Evolutionary conservation across 2,797 vertebrate genomes (phyloP), one percentile per base, ranked within the genome.

Genomic region (Galago senegalensis): DNA sequence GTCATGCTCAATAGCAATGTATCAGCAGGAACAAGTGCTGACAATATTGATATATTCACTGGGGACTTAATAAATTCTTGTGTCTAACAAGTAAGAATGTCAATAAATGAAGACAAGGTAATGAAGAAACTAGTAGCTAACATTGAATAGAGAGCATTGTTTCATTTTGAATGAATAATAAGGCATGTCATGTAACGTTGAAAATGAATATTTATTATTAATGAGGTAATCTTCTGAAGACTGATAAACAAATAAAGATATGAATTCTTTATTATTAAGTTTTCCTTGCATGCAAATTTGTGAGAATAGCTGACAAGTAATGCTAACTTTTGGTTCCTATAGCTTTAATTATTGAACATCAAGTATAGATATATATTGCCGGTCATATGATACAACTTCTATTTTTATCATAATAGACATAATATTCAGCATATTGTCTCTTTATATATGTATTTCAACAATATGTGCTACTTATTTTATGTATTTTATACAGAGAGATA

Each of bases 201-300:
- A 76, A 94, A 96, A 84, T 70, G 20, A 88, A 23, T 93, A 85
- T 58, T 67, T 56, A 96, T 69, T 94, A 95, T 61, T 75, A 91
- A 96, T 80, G 29, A 60, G n/a, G 27, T 5, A 3, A 3, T 20
- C 20, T 73, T 86, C 31, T 37, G 76, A 85, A 94, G 80, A 72
- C 17, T 40, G 37, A 23, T 34, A 14, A 17, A 86, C 73, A 14
- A 93, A 79, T 43, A 83, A 83, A 89, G 8, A 0, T 2, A 77
- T 88, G 10, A 90, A 87, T 84, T 69, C 2, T 14, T 21, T 40
- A 73, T 69, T 87, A 85, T 58, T 21, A 69, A 69, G 23, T 67
- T 70, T 77, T 60, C 1, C 2, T 76, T 31, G 29, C 4, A 43
- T 65, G 25, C 2, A 60, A 58, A 65, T 16, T 89, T 69, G 20